A percentile compares a stretch with the other conserved stretches of the same genome.
phyloP scores from a whole-genome alignment of 2,113 vertebrate species.

The Dissostichus mawsoni region DNA sequence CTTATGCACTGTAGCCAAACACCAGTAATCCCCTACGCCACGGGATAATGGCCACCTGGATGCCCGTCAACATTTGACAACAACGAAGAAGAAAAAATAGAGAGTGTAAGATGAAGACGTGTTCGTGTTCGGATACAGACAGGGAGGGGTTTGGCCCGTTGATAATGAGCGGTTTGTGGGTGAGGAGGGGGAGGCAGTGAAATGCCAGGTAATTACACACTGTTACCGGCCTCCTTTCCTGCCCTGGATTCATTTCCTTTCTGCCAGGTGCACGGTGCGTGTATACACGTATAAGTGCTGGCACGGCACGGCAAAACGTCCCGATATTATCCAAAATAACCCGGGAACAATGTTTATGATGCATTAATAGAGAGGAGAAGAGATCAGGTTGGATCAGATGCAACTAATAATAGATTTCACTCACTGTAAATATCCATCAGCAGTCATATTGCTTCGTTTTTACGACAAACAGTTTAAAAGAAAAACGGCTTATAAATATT shows the following conservation, averaged over 20 bases:
- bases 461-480: no score
- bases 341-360: no score
- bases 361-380: not conserved
- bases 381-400: no score
- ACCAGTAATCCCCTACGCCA: conserved; percentile 50
- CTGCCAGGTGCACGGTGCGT: conserved; percentile 86
- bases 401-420: no score
- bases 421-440: no score
- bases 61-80: conserved; percentile 54
- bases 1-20: conserved; percentile 62
- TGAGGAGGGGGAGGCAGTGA: conserved; percentile 74
- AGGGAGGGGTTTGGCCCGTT: conserved; percentile 17
- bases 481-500: no score
- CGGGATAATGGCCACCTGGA: conserved; percentile 41
- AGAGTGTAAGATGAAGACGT: conserved; percentile 42
- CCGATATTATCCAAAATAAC: not conserved
- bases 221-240: conserved; percentile 86
- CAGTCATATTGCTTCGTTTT: no score
- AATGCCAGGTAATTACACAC: conserved; percentile 89
- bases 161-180: conserved; percentile 91
- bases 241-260: conserved; percentile 82
- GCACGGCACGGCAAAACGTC: not conserved
- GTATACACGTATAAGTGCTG: conserved; percentile 18
- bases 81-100: not conserved
- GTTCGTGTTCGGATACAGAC: conserved; percentile 18